Conservation (phyloP, 2,888 invertebrate species). For the Ischnus inquisitorius region DNA sequence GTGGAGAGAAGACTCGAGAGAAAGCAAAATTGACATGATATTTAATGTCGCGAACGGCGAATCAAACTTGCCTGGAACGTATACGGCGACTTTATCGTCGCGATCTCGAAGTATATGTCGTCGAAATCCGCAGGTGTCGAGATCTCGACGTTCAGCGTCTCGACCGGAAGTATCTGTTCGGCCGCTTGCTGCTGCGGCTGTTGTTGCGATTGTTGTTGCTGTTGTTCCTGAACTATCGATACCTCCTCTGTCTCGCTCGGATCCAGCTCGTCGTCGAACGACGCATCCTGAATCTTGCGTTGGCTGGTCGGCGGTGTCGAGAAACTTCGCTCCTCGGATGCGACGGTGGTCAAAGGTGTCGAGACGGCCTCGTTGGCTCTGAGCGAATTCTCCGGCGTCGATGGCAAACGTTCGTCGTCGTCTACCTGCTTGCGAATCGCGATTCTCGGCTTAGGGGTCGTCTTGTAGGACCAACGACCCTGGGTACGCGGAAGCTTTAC, state of each 20-base stretch:
- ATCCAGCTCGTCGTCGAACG: slow-evolving; percentile 88
- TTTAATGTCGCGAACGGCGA: background rate
- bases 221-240: slow-evolving; percentile 78
- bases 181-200: slow-evolving; percentile 70
- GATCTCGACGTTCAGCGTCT: slow-evolving; percentile 95
- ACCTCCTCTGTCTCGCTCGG: slow-evolving; percentile 89
- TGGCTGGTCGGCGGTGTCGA: slow-evolving; percentile 84
- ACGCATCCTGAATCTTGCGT: slow-evolving; percentile 78
- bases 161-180: slow-evolving; percentile 88
- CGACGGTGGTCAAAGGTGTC: slow-evolving; percentile 45
- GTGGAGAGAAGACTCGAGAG: slow-evolving; percentile 23
- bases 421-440: slow-evolving; percentile 90
- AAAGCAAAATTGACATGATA: slow-evolving; percentile 16
- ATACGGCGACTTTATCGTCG: slow-evolving; percentile 95
- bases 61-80: slow-evolving; percentile 91
- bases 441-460: slow-evolving; percentile 94
- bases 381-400: slow-evolving; percentile 63
- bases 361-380: slow-evolving; percentile 85
- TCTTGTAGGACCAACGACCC: slow-evolving; percentile 96
- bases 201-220: slow-evolving; percentile 74
- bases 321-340: slow-evolving; percentile 85
- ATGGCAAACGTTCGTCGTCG: slow-evolving; percentile 78
- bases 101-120: slow-evolving; percentile 95
- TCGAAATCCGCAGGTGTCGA: slow-evolving; percentile 95
- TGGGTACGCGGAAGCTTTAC: slow-evolving; percentile 93